Percentiles rank a stretch among this genome's conserved stretches.
Evolutionary conservation across 2,888 invertebrate species (phyloP).

Genomic region (Hypercompe scribonia): DNA sequence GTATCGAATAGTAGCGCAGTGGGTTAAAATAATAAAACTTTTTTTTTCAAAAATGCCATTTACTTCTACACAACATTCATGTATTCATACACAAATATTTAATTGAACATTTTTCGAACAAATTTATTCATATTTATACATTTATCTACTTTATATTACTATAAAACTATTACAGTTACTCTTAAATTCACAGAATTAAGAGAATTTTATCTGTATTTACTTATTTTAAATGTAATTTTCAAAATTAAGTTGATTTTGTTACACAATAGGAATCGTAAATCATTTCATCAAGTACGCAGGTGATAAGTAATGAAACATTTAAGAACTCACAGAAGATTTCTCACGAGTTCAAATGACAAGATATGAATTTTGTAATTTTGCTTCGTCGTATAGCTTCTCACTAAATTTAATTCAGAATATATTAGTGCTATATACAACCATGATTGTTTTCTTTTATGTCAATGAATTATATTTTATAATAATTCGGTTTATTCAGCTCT

Average conservation of each 20-base stretch:
- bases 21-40: slow-evolving; percentile 12
- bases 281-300: not conserved
- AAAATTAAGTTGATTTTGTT: slow-evolving; percentile 2
- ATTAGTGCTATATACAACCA: slow-evolving; percentile 25
- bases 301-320: slow-evolving; percentile 8
- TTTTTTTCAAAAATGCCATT: slow-evolving; percentile 45
- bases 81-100: slow-evolving; percentile 50
- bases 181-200: slow-evolving; percentile 52
- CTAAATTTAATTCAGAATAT: slow-evolving; percentile 33
- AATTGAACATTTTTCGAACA: slow-evolving; percentile 50
- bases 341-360: slow-evolving; percentile 9
- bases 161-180: slow-evolving; percentile 42
- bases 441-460: slow-evolving; percentile 1
- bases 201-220: slow-evolving; percentile 27
- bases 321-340: slow-evolving; percentile 20
- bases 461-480: not conserved
- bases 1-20: not conserved
- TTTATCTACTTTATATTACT: slow-evolving; percentile 22
- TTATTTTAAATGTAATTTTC: slow-evolving; percentile 30
- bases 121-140: slow-evolving; percentile 38
- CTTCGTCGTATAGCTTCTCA: not conserved
- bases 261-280: not conserved
- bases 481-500: not conserved
- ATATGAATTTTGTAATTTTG: slow-evolving; percentile 27
- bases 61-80: slow-evolving; percentile 55